Conservation (phyloP, 2,888 invertebrate species). For the Poecilobothrus nobilitatus region DNA sequence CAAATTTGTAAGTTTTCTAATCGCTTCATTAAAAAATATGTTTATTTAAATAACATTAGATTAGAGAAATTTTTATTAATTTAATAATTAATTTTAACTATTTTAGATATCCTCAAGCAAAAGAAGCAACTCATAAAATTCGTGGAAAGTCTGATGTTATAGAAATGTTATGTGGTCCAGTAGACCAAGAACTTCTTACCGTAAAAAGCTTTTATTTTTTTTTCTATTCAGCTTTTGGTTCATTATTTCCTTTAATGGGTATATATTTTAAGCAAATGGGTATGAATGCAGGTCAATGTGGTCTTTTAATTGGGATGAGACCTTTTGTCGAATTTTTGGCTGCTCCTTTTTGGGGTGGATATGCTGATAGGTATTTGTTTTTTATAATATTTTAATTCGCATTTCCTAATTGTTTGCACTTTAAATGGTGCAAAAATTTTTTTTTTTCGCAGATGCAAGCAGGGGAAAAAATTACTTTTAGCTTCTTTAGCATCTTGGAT, state of each 20-base stretch:
- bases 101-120: slow-evolving; percentile 68
- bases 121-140: slow-evolving; percentile 83
- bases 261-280: slow-evolving; percentile 99
- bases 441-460: slow-evolving; percentile 55
- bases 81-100: not conserved
- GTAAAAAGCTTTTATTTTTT: slow-evolving; percentile 98
- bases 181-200: slow-evolving; percentile 85
- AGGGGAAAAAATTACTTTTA: slow-evolving; percentile 78
- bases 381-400: not conserved
- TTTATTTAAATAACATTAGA: too few species aligned
- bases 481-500: slow-evolving; percentile 93
- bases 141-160: slow-evolving; percentile 76
- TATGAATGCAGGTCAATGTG: slow-evolving; percentile 95
- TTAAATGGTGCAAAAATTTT: not conserved
- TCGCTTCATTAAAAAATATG: not conserved
- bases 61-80: too few species aligned
- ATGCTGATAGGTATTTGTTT: slow-evolving; percentile 66
- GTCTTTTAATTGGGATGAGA: slow-evolving; percentile 86
- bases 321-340: slow-evolving; percentile 96
- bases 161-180: slow-evolving; percentile 71
- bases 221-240: slow-evolving; percentile 98
- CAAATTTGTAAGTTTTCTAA: slow-evolving; percentile 52
- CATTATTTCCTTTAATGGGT: slow-evolving; percentile 94
- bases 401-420: not conserved
- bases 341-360: slow-evolving; percentile 95